phyloP scores from a whole-genome alignment of 2,888 invertebrate species.

The Kryphioiulus occultus region DNA sequence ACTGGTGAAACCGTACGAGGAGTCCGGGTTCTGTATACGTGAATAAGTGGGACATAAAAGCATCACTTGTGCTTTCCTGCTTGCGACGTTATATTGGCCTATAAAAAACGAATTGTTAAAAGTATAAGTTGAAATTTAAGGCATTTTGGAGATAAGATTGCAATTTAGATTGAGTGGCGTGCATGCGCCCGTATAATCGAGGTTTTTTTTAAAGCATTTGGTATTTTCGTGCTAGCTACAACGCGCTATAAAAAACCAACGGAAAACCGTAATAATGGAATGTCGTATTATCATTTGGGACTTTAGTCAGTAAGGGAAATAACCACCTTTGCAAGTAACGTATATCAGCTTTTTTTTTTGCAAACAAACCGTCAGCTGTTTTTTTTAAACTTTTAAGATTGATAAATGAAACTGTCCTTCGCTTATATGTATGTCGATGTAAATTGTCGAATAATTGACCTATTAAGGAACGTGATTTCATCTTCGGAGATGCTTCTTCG shows the following conservation, averaged over 20 bases:
- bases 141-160: neutral
- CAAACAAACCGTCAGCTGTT: neutral
- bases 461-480: neutral
- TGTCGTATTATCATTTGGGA: neutral
- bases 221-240: neutral
- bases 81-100: neutral
- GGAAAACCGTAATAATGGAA: neutral
- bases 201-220: neutral
- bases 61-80: neutral
- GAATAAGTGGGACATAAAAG: neutral
- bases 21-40: neutral
- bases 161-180: slow-evolving; percentile 2
- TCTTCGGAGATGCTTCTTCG: neutral
- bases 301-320: neutral
- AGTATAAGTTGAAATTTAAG: slow-evolving; percentile 5
- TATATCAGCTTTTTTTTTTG: neutral
- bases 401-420: slow-evolving; percentile 5
- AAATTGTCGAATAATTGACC: slow-evolving; percentile 5
- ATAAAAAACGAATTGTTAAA: neutral
- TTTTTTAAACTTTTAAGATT: neutral
- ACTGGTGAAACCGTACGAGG: no score
- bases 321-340: neutral
- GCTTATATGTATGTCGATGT: slow-evolving; percentile 5
- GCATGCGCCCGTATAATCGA: neutral
- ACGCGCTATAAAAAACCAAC: neutral